Conservation (phyloP, 2,113 vertebrate genomes). For the Suricata suricatta region DNA sequence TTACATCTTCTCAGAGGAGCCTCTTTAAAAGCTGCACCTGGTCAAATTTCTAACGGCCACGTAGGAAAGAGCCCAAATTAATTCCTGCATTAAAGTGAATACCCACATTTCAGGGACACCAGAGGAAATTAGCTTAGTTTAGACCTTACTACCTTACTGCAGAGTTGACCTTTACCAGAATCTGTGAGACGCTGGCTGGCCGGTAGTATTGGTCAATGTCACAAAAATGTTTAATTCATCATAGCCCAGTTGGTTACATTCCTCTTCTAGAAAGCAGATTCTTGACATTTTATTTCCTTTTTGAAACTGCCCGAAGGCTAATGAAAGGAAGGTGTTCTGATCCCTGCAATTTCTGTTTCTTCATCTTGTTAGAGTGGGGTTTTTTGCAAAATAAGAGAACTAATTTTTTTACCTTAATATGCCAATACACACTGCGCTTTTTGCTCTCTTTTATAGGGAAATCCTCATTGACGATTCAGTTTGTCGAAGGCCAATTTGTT, state of each 20-base stretch:
- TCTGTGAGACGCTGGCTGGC: not conserved
- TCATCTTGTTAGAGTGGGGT: not conserved
- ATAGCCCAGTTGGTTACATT: not conserved
- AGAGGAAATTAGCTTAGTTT: not conserved
- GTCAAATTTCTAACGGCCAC: not conserved
- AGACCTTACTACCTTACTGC: not conserved
- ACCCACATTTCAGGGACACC: not conserved
- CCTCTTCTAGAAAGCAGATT: not conserved
- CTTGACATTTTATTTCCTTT: not conserved
- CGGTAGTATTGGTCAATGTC: not conserved
- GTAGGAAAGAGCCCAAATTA: not conserved
- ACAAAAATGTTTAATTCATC: not conserved
- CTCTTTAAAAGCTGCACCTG: not conserved
- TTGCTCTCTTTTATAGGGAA: slow-evolving; percentile 90
- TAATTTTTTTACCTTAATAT: not conserved
- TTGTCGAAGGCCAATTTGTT: slow-evolving; percentile 99
- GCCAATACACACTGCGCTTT: not conserved
- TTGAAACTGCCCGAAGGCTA: not conserved
- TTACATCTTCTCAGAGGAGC: not conserved
- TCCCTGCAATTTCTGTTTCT: not conserved
- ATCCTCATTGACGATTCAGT: slow-evolving; percentile 99
- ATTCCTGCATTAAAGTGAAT: not conserved
- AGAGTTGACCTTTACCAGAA: not conserved
- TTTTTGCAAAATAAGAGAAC: not conserved
- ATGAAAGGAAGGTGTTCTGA: slow-evolving; percentile 20